Conservation (phyloP, 2,888 invertebrate genomes). For the Eudemis profundana region DNA sequence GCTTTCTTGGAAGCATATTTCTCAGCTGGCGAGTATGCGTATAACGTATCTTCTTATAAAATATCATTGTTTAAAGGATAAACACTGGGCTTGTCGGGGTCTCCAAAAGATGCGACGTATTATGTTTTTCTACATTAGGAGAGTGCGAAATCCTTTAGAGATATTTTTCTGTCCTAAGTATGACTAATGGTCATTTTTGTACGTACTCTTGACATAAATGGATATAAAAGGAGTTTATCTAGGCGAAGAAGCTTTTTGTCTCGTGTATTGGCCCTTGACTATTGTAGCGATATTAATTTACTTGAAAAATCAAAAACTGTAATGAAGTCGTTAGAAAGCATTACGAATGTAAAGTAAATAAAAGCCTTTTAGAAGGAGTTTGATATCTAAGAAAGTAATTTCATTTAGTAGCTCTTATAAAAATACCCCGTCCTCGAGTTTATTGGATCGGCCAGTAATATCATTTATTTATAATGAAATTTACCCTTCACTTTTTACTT, state of each 20-base stretch:
- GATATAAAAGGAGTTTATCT: background rate
- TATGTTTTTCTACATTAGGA: conserved; percentile 48
- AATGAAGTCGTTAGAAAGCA: background rate
- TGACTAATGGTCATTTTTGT: conserved; percentile 25
- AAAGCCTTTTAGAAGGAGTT: background rate
- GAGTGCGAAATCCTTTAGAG: conserved; percentile 4
- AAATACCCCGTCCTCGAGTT: background rate
- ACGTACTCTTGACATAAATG: background rate
- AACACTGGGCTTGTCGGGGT: conserved; percentile 56
- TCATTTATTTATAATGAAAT: conserved; percentile 7
- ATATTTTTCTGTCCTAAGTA: conserved; percentile 14
- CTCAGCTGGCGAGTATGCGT: no score
- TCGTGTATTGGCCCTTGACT: no score
- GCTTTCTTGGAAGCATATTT: no score
- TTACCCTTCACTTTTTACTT: conserved; percentile 4
- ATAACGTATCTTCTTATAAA: no score
- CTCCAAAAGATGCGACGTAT: conserved; percentile 53
- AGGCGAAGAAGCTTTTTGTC: background rate
- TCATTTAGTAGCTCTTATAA: background rate
- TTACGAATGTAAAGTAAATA: background rate
- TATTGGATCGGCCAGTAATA: conserved; percentile 1
- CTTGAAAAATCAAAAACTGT: background rate
- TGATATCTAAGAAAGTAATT: background rate
- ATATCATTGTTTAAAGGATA: no score
- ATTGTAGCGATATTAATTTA: no score